Conservation (phyloP, 1,140 invertebrate genomes). For the Phocides pigmalion region DNA sequence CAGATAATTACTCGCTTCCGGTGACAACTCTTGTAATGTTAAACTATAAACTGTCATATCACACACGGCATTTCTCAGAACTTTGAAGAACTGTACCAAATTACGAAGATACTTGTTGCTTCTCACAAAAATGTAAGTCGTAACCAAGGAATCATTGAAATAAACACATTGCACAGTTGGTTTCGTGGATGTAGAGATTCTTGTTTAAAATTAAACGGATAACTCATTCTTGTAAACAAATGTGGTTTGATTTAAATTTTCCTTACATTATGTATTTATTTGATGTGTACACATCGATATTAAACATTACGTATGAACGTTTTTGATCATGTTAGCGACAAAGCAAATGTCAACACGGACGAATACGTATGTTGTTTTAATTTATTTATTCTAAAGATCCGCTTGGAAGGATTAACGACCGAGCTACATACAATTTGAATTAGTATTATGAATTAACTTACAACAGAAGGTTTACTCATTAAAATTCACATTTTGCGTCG, state of each 20-base stretch:
- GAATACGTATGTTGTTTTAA: conserved; percentile 4
- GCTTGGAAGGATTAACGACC: conserved; percentile 7
- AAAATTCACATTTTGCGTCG: neutral
- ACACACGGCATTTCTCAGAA: neutral
- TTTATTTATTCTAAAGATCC: conserved; percentile 5
- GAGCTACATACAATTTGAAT: neutral
- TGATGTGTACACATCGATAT: neutral
- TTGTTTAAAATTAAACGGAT: conserved; percentile 2
- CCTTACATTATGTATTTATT: neutral
- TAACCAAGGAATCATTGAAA: neutral
- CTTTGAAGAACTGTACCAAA: conserved; percentile 1
- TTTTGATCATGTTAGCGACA: neutral
- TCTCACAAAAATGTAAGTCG: neutral
- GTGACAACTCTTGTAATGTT: neutral
- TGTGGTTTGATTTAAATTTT: neutral
- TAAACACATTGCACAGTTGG: neutral
- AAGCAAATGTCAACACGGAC: conserved; percentile 3
- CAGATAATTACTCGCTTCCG: conserved; percentile 3
- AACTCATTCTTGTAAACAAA: conserved; percentile 3
- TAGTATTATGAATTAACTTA: neutral
- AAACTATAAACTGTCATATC: neutral
- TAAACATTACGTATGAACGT: neutral
- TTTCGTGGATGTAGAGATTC: neutral
- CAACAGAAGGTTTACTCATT: neutral
- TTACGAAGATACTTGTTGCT: neutral